Evolutionary conservation across 2,888 invertebrate species (phyloP), one percentile per base, ranked within the genome.

Genomic region (Ephialtes manifestator): DNA sequence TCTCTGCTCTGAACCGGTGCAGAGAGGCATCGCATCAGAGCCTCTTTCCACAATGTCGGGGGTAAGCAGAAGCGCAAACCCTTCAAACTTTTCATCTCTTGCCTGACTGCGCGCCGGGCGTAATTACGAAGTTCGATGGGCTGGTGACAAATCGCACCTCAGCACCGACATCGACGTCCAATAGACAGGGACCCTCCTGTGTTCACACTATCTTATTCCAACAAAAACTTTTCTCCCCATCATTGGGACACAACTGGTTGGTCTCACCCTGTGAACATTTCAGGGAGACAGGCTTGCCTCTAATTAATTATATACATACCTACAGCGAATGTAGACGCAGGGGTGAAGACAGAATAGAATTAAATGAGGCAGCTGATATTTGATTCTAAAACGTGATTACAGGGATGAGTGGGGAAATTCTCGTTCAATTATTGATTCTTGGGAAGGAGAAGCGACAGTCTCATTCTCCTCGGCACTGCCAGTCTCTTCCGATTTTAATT

Each of bases 41-140:
- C 43, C 43, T 24, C 13, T 60, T 31, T 28, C 31, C 58, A 46
- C 46, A 46, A 10, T 48, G 46, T 74, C 63, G 63, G 46, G 46
- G 18, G 46, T 63, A 31, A 75, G 72, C 53, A 48, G 80, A 39
- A 20, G 51, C 65, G 71, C 46, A 31, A 43, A 65, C 24, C 72
- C 53, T 53, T 81, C 46, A 68, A 81, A 81, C 48, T 81, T 81
- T 81, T 67, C 72, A 74, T 81, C 31, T 46, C 80, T 46, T 55
- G 80, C n/a, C 55, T 20, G 65, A 55, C 67, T 53, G 31, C 46
- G n/a, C 72, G 65, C 46, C 20, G 53, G 46, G 18, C 46, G 65
- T 67, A 74, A 74, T 74, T 72, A 80, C 65, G 31, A 67, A 80
- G 72, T 72, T 80, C 72, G 72, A 74, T 80, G 31, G 53, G 46